Conservation (phyloP, 2,888 invertebrate species). For the Clusia tigrina region DNA sequence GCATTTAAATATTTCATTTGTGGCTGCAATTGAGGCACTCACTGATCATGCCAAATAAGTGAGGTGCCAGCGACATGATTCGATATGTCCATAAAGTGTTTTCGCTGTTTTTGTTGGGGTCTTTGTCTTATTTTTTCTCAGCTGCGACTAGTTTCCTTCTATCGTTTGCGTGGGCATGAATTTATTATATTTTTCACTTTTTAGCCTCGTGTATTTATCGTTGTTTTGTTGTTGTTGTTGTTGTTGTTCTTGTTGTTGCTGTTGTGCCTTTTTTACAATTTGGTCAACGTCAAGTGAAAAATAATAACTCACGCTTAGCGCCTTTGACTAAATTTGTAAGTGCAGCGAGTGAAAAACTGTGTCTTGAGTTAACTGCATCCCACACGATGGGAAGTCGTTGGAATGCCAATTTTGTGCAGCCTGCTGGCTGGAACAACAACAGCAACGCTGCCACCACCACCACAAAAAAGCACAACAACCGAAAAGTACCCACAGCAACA, state of each 20-base stretch:
- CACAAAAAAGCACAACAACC: too few species aligned
- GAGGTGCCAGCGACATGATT: not conserved
- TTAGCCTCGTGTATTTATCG: not conserved
- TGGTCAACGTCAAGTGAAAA: slow-evolving; percentile 23
- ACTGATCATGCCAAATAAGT: slow-evolving; percentile 8
- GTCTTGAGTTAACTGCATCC: not conserved
- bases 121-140: not conserved
- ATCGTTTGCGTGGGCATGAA: slow-evolving; percentile 5
- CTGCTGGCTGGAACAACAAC: too few species aligned
- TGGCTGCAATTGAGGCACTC: slow-evolving; percentile 1
- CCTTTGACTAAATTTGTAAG: slow-evolving; percentile 29
- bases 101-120: not conserved
- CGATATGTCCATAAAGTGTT: slow-evolving; percentile 29
- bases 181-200: not conserved
- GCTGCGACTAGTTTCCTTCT: not conserved
- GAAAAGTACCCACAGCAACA: too few species aligned
- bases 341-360: slow-evolving; percentile 35
- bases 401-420: slow-evolving; percentile 4
- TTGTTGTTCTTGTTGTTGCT: not conserved
- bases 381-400: slow-evolving; percentile 15
- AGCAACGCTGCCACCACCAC: too few species aligned
- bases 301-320: slow-evolving; percentile 36
- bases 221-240: not conserved
- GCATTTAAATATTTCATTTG: slow-evolving; percentile 33
- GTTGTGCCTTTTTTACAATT: not conserved